These are phyloP conservation scores for Dyspetes luteomarginatus DNA, from an alignment of 2,888 invertebrate genomes.

Conservation along the genomic window DNA sequence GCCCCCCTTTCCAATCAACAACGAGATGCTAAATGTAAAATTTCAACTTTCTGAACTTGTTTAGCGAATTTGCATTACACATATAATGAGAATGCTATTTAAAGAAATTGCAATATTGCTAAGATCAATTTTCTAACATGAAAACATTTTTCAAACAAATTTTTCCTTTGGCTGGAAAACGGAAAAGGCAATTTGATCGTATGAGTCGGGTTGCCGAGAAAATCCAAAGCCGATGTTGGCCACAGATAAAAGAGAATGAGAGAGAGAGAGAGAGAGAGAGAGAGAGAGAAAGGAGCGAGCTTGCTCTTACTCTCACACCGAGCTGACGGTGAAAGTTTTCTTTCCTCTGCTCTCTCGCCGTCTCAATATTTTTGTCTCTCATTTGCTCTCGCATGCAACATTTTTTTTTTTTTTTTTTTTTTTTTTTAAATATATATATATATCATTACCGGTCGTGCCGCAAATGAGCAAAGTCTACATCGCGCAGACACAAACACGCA, in stretches of 20 bases:
- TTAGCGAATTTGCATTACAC: slow-evolving; percentile 3
- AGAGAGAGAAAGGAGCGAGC: background rate
- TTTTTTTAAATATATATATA: slow-evolving; percentile 44
- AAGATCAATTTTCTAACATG: too few species aligned
- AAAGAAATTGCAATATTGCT: too few species aligned
- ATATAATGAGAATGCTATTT: too few species aligned
- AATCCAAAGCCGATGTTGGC: slow-evolving; percentile 48
- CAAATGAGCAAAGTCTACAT: slow-evolving; percentile 43
- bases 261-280: slow-evolving; percentile 17
- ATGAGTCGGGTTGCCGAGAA: slow-evolving; percentile 66
- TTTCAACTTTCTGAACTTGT: background rate
- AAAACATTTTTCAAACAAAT: too few species aligned
- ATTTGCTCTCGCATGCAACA: slow-evolving; percentile 7
- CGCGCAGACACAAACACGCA: background rate
- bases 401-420: background rate
- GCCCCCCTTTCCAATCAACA: background rate
- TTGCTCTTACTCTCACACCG: slow-evolving; percentile 35
- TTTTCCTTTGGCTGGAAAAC: background rate
- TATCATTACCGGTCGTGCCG: slow-evolving; percentile 36
- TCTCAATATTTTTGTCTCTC: slow-evolving; percentile 59
- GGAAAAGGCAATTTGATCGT: slow-evolving; percentile 16
- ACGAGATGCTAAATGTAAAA: background rate
- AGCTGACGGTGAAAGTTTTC: slow-evolving; percentile 62
- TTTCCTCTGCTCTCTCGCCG: slow-evolving; percentile 29
- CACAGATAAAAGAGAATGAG: too few species aligned